Conservation (phyloP, 2,888 invertebrate species). For the Carpatolechia fugitivella region DNA sequence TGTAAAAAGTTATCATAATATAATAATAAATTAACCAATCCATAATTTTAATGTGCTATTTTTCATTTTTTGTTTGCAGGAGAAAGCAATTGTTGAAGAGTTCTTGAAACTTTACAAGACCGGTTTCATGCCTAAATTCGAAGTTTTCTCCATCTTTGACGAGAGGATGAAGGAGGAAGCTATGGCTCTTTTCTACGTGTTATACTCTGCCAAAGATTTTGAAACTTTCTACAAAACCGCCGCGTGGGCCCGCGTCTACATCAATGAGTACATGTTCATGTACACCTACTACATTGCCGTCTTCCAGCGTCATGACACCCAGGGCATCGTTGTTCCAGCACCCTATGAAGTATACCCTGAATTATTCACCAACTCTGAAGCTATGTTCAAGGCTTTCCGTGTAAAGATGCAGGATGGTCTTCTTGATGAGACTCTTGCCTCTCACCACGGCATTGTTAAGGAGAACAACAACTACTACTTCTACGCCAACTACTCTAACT, state of each 20-base stretch:
- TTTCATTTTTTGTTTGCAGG: slow-evolving; percentile 44
- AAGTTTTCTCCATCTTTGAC: slow-evolving; percentile 74
- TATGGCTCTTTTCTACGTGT: slow-evolving; percentile 74
- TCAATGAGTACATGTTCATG: slow-evolving; percentile 82
- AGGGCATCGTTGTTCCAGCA: slow-evolving; percentile 80
- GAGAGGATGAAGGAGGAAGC: slow-evolving; percentile 69
- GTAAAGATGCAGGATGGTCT: slow-evolving; percentile 61
- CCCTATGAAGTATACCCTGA: slow-evolving; percentile 83
- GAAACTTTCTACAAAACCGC: slow-evolving; percentile 80
- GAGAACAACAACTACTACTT: slow-evolving; percentile 67
- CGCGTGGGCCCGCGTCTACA: slow-evolving; percentile 74
- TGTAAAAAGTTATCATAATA: no score
- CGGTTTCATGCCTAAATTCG: slow-evolving; percentile 68
- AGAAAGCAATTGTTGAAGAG: slow-evolving; percentile 61
- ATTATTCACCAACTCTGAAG: slow-evolving; percentile 76
- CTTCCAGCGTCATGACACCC: slow-evolving; percentile 78
- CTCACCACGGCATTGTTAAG: slow-evolving; percentile 56
- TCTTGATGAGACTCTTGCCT: slow-evolving; percentile 44
- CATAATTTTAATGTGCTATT: no score
- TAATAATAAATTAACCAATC: no score
- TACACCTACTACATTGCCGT: slow-evolving; percentile 81
- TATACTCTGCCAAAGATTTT: slow-evolving; percentile 81
- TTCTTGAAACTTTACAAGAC: slow-evolving; percentile 60
- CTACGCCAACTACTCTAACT: slow-evolving; percentile 80
- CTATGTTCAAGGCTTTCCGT: slow-evolving; percentile 68